Percentiles rank a stretch among this genome's conserved stretches.
Evolutionary conservation across 92 coral and sea anemone genomes (phyloP).

Genomic region (Metridium senile): DNA sequence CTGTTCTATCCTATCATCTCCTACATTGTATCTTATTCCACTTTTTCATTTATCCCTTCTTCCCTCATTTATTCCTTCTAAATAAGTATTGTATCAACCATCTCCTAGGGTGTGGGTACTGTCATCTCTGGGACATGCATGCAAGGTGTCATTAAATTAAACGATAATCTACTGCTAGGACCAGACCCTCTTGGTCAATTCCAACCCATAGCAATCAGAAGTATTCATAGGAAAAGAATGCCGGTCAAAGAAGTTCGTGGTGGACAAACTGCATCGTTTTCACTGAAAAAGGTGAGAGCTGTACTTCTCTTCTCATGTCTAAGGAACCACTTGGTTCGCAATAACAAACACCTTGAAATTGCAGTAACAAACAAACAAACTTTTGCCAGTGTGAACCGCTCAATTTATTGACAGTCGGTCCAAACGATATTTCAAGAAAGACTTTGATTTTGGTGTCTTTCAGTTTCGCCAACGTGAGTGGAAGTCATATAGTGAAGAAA

Average conservation of each 20-base stretch:
- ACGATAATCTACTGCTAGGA: constrained; percentile 86
- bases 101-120: constrained; percentile 91
- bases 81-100: not conserved
- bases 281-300: constrained; percentile 82
- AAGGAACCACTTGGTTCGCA: too few relatives aligned
- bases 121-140: constrained; percentile 98
- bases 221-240: constrained; percentile 96
- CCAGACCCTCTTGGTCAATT: constrained; percentile 99
- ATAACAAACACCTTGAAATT: too few relatives aligned
- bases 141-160: constrained; percentile 87
- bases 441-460: too few relatives aligned
- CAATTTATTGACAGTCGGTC: too few relatives aligned
- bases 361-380: too few relatives aligned
- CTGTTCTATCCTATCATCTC: not conserved
- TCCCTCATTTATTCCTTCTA: not conserved
- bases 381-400: too few relatives aligned
- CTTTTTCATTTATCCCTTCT: not conserved
- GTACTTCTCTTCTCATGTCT: not conserved
- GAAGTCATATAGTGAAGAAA: too few relatives aligned
- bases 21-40: not conserved
- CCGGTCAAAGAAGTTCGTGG: constrained; percentile 93
- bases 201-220: constrained; percentile 85
- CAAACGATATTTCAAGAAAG: too few relatives aligned
- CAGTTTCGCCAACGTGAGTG: too few relatives aligned
- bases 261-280: constrained; percentile 97